These are phyloP conservation scores for Cossypha heuglini DNA, from an alignment of 2,797 vertebrate genomes.

Conservation along the genomic window DNA sequence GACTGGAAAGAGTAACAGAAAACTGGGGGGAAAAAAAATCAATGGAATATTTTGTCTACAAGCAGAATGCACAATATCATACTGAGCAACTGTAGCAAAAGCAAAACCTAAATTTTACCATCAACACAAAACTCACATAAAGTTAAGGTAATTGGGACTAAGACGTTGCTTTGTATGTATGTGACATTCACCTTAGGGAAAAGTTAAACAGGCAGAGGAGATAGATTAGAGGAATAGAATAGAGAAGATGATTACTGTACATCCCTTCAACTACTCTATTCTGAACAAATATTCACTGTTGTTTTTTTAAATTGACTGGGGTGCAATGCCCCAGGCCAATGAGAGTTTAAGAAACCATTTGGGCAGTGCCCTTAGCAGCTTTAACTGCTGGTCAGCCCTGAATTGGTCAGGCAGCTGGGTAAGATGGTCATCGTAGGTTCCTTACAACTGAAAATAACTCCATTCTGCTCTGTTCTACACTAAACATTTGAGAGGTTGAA, in stretches of 20 bases:
- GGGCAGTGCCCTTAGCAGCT: neutral
- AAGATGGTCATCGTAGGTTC: neutral
- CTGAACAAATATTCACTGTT: neutral
- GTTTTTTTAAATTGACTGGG: neutral
- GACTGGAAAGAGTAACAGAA: neutral
- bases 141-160: neutral
- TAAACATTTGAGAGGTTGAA: neutral
- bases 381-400: neutral
- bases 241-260: fast-evolving
- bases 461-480: neutral
- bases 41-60: neutral
- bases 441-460: neutral
- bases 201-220: neutral
- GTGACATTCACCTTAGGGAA: neutral
- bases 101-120: neutral
- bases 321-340: neutral
- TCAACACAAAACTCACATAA: neutral
- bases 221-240: no score
- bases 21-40: neutral
- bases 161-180: neutral
- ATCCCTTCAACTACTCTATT: neutral
- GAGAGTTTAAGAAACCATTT: neutral
- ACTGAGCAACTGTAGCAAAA: neutral
- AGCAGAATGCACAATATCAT: neutral
- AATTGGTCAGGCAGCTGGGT: neutral